phyloP scores from a whole-genome alignment of 2,797 vertebrate species.

The Stomatorhinus walkeri region DNA sequence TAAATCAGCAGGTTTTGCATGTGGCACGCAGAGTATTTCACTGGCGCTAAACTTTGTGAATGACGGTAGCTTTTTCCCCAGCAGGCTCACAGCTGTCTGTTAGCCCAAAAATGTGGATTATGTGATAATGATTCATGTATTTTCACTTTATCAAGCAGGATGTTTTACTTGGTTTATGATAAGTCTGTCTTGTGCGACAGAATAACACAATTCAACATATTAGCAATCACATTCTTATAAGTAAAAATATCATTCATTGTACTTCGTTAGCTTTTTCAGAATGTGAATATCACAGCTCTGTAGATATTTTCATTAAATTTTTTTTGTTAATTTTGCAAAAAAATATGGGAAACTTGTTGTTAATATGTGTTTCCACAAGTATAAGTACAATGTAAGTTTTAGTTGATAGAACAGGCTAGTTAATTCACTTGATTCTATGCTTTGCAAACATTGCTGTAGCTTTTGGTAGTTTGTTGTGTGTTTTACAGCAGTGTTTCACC shows the following conservation, averaged over 20 bases:
- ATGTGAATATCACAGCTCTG: not conserved
- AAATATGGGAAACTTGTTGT: not conserved
- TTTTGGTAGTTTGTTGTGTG: not conserved
- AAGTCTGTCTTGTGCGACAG: not conserved
- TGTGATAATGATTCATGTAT: not conserved
- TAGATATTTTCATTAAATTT: not conserved
- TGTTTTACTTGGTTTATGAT: not conserved
- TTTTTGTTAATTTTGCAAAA: not conserved
- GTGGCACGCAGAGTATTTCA: not conserved
- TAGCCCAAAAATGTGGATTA: not conserved
- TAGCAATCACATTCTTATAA: not conserved
- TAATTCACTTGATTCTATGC: not conserved
- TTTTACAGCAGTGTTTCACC: not conserved
- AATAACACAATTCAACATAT: not conserved
- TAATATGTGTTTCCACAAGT: not conserved
- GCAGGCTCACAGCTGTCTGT: not conserved
- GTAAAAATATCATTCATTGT: not conserved
- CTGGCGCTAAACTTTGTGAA: not conserved
- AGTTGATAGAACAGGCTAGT: not conserved
- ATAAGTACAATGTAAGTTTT: not conserved
- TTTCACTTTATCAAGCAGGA: not conserved
- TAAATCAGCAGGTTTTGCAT: not conserved
- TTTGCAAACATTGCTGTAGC: not conserved
- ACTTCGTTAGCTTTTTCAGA: slow-evolving; percentile 4
- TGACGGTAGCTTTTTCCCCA: not conserved